Conservation (phyloP, 2,888 invertebrate genomes). For the Platycnemis pennipes region DNA sequence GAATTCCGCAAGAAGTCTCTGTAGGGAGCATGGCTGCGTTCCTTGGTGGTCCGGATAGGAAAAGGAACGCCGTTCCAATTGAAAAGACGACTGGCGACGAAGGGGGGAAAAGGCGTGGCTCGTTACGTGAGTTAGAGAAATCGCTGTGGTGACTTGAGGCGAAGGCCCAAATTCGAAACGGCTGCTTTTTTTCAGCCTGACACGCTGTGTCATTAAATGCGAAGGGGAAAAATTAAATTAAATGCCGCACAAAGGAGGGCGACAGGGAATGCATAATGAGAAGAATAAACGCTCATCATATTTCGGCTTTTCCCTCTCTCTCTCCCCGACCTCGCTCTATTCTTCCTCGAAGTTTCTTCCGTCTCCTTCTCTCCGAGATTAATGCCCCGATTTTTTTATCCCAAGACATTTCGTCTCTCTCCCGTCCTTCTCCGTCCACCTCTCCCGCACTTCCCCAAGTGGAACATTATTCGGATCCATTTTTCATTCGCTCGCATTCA, state of each 20-base stretch:
- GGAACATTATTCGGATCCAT: constrained; percentile 39
- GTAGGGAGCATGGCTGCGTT: not conserved
- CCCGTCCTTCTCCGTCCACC: not conserved
- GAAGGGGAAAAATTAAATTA: constrained; percentile 40
- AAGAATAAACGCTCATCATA: constrained; percentile 15
- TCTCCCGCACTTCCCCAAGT: not conserved
- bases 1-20: no score
- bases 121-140: not conserved
- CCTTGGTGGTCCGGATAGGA: not conserved
- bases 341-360: not conserved
- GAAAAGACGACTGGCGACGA: not conserved
- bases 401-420: not conserved
- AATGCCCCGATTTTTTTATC: not conserved
- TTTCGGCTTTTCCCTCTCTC: not conserved
- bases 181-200: constrained; percentile 18
- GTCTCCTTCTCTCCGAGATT: not conserved
- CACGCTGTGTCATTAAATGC: constrained; percentile 48
- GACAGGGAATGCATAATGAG: not conserved
- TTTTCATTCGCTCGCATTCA: constrained; percentile 43
- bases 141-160: constrained; percentile 35
- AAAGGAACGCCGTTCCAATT: not conserved
- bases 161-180: constrained; percentile 46
- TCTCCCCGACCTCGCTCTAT: not conserved
- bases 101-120: constrained; percentile 37
- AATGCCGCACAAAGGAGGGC: constrained; percentile 26